Conservation (phyloP, 2,888 invertebrate genomes). For the Lasioglossum figueresi region DNA sequence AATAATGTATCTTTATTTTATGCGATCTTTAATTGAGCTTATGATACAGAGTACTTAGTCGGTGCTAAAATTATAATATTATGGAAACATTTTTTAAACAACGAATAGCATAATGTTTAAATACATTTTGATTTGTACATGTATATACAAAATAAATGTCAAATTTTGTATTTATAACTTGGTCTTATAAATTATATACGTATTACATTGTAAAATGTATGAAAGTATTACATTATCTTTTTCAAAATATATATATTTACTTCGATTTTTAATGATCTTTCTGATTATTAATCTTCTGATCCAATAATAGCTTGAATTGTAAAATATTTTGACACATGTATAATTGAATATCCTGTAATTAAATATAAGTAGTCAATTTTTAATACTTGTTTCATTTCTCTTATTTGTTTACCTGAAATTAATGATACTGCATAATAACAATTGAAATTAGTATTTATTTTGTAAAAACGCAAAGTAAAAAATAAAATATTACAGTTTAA, state of each 20-base stretch:
- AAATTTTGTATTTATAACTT: conserved; percentile 18
- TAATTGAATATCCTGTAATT: neutral
- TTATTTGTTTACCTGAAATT: neutral
- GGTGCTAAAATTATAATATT: neutral
- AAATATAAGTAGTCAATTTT: neutral
- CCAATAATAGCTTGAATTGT: neutral
- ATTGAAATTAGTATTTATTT: conserved; percentile 14
- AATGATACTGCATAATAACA: conserved; percentile 14
- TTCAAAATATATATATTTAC: conserved; percentile 6
- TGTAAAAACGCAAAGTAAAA: conserved; percentile 11
- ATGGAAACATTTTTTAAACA: conserved; percentile 36
- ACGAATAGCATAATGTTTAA: conserved; percentile 29
- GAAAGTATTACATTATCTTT: conserved; percentile 20
- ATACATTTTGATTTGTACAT: conserved; percentile 23
- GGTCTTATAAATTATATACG: conserved; percentile 10
- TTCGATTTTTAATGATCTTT: conserved; percentile 15
- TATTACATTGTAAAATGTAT: conserved; percentile 26
- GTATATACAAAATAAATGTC: conserved; percentile 20
- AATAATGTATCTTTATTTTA: conserved; percentile 21
- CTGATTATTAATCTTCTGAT: neutral
- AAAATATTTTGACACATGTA: neutral
- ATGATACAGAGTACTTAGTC: conserved; percentile 6
- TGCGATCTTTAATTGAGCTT: conserved; percentile 10
- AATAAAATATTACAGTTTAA: conserved; percentile 3
- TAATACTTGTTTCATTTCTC: neutral